These are phyloP conservation scores for Heliothis peltigera DNA, from an alignment of 2,888 invertebrate species.

Conservation along the genomic window DNA sequence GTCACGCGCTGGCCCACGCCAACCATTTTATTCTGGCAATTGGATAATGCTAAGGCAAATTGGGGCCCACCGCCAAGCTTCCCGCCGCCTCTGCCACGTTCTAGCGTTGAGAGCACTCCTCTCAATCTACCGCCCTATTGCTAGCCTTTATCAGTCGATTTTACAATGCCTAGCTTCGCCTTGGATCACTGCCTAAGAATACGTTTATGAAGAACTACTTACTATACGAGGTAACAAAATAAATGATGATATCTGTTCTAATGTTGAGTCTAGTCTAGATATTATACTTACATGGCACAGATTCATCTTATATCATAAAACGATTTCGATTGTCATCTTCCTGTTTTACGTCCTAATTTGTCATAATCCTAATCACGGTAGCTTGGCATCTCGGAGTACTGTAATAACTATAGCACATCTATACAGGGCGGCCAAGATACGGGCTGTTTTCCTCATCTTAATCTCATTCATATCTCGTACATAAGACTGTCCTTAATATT, in stretches of 20 bases:
- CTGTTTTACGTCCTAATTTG: too few relatives aligned
- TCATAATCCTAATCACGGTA: too few relatives aligned
- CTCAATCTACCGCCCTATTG: conserved; percentile 69
- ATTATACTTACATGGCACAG: neutral
- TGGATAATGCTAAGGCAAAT: conserved; percentile 86
- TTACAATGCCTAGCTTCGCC: conserved; percentile 31
- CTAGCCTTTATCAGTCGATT: conserved; percentile 79
- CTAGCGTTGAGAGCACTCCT: conserved; percentile 85
- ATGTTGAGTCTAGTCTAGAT: neutral
- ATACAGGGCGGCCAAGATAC: too few relatives aligned
- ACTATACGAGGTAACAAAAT: neutral
- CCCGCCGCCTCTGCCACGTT: conserved; percentile 76
- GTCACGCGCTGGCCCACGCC: conserved; percentile 89
- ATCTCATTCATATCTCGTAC: too few relatives aligned
- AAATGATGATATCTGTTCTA: neutral
- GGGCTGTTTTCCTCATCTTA: too few relatives aligned
- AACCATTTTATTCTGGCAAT: conserved; percentile 86
- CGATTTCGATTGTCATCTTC: too few relatives aligned
- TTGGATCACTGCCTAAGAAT: neutral
- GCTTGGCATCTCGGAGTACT: too few relatives aligned
- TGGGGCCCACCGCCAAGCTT: conserved; percentile 86
- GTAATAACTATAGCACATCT: too few relatives aligned
- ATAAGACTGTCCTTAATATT: too few relatives aligned
- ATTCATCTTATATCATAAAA: too few relatives aligned
- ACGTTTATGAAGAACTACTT: neutral